Evolutionary conservation across 2,113 vertebrate genomes (phyloP), one percentile per base, ranked within the genome.

Genomic region (Prunella himalayana): DNA sequence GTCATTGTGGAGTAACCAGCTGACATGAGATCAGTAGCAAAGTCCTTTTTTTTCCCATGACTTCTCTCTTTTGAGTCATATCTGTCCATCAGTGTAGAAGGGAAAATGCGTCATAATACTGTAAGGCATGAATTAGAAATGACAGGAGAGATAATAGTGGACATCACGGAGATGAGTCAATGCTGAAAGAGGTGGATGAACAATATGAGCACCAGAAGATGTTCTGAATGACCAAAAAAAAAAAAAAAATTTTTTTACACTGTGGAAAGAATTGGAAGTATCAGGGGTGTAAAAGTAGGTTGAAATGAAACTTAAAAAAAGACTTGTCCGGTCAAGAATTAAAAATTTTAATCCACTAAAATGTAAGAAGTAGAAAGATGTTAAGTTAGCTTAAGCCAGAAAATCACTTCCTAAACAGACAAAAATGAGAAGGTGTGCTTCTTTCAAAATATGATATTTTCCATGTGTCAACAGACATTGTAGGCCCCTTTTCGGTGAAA

Each of bases 141-240:
- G 30, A 84, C 82, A 81, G 56, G 39, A 78, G 64, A 86, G 69
- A 64, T 90, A 88, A 66, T 15, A 83, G 24, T 64, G 72, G 86
- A 88, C 4, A 57, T 94, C 77, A 93, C 50, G 83, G 57, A 70
- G 41, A 76, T 92, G 82, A 94, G 83, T 93, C 92, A 94, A 16
- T 6, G 4, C 61, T 60, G 77, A 60, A 88, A 75, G 79, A 66
- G 24, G 7, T 81, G 30, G 21, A 33, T 73, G 72, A 88, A 80
- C 57, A 82, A 64, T 83, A 47, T n/a, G 27, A 86, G 56, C n/a
- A 64, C 39, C 35, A 64, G 30, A 72, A 75, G 12, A 76, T 45
- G 18, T 44, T 94, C 70, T 89, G 83, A 86, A 45, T 2, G 18
- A 51, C 35, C 45, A 70, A n/a, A n/a, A n/a, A n/a, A n/a, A n/a